Conservation (phyloP, 2,888 invertebrate species). For the Caenorhabditis afra region DNA sequence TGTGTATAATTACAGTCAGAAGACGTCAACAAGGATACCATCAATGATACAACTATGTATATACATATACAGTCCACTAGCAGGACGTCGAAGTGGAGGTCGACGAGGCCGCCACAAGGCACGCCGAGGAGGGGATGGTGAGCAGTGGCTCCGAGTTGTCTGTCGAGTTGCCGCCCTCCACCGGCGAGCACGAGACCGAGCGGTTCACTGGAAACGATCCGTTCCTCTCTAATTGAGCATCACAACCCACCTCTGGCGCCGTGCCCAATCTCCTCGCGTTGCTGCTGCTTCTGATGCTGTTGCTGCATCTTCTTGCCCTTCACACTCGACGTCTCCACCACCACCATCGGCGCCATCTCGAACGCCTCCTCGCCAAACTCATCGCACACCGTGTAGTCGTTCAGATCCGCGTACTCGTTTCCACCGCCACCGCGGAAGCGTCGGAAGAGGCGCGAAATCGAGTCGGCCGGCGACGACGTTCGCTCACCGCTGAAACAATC, state of each 20-base stretch:
- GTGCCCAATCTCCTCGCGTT: background rate
- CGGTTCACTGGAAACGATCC: slow-evolving; percentile 45
- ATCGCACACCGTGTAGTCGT: slow-evolving; percentile 40
- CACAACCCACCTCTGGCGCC: slow-evolving; percentile 29
- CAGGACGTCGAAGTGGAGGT: slow-evolving; percentile 34
- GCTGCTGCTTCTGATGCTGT: background rate
- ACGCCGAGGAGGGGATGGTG: slow-evolving; percentile 34
- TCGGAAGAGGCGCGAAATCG: slow-evolving; percentile 52
- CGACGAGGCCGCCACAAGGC: slow-evolving; percentile 13
- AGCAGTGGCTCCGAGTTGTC: slow-evolving; percentile 58
- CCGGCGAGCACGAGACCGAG: slow-evolving; percentile 50
- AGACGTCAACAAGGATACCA: too few relatives aligned
- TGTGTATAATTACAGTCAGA: too few relatives aligned
- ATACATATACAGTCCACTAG: background rate
- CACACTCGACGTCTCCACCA: background rate
- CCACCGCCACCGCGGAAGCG: slow-evolving; percentile 43
- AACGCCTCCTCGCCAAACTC: slow-evolving; percentile 30
- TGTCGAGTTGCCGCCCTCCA: slow-evolving; percentile 43
- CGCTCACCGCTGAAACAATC: slow-evolving; percentile 18
- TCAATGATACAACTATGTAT: too few relatives aligned
- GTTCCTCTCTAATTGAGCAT: too few relatives aligned
- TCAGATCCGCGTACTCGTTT: slow-evolving; percentile 58
- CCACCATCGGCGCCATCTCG: slow-evolving; percentile 2
- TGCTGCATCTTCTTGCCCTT: background rate
- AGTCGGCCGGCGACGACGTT: slow-evolving; percentile 45